Evolutionary conservation across 2,888 invertebrate genomes (phyloP), one percentile per base, ranked within the genome.

Genomic region (Athalia cordata): DNA sequence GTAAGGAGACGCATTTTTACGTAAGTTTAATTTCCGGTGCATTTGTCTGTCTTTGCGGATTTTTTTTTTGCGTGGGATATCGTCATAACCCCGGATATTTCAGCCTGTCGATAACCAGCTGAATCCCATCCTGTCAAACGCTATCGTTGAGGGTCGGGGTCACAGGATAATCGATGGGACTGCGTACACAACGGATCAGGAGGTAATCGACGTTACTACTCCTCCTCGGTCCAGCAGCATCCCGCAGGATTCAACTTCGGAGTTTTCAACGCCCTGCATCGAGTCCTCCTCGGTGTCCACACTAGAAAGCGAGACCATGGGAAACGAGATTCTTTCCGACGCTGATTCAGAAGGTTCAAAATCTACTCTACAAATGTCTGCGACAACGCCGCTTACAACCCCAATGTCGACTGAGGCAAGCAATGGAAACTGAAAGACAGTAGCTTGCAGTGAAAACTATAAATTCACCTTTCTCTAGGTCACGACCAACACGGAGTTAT

Each of bases 1-100:
- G 91, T 29, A 92, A 92, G 85, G 91, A 92, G 86, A 88, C 88
- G 13, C 87, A 89, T 81, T 88, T 87, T 82, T 84, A 86, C 77
- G 89, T 89, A 85, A 83, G 89, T 76, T 67, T 4, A n/a, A 6
- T 66, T n/a, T 43, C 4, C 49, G 8, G 59, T n/a, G 6, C 9
- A 29, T 29, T 29, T 29, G 0, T 29, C 29, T 29, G 29, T 29
- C 0, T n/a, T 55, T 7, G 55, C 11, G 6, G 7, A 55, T 55
- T 29, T 29, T 29, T 29, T 29, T 29, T n/a, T n/a, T 64, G 5
- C 6, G 45, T 11, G 64, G n/a, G 45, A 64, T 43, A 7, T n/a
- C 13, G 50, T 67, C 15, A 67, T 70, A 45, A 70, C 13, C 70
- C 11, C 15, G 15, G 59, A 47, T 64, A 15, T 65, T 66, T 52